Conservation (phyloP, 30 jellyfish, hydroid and myxozoan species). For the Aurelia aurita complex sp. Pacific region DNA sequence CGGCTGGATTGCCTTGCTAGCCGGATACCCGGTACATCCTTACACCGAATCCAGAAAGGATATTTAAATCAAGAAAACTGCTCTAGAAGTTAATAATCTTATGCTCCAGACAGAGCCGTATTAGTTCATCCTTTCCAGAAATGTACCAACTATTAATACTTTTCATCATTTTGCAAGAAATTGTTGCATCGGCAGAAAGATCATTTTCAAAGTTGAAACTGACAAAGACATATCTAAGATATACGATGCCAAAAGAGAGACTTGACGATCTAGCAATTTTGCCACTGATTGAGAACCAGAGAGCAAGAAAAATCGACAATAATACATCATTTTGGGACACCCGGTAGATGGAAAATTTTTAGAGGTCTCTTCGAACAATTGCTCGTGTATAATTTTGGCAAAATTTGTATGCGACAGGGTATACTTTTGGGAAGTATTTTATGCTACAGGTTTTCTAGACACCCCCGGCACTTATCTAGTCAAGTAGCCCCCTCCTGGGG, state of each 20-base stretch:
- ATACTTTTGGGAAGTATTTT: too few relatives aligned
- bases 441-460: too few relatives aligned
- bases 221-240: conserved; percentile 37
- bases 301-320: conserved; percentile 34
- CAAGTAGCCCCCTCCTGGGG: too few relatives aligned
- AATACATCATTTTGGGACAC: too few relatives aligned
- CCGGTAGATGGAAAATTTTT: too few relatives aligned
- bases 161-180: conserved; percentile 39
- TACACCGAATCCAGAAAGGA: conserved; percentile 13
- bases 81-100: conserved; percentile 13
- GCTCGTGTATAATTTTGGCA: too few relatives aligned
- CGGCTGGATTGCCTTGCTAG: too few relatives aligned
- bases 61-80: conserved; percentile 3
- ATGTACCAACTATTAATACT: conserved; percentile 5
- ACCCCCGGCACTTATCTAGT: too few relatives aligned
- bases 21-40: too few relatives aligned
- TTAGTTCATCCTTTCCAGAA: conserved; percentile 46
- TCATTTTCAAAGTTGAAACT: conserved; percentile 24
- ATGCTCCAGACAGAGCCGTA: conserved; percentile 34
- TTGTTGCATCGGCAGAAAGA: conserved; percentile 50
- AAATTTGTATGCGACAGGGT: too few relatives aligned
- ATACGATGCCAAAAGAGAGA: conserved; percentile 36
- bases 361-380: too few relatives aligned
- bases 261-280: conserved; percentile 17
- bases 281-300: conserved; percentile 26